phyloP scores from a whole-genome alignment of 1,140 invertebrate species.

The Pseudomyrmex gracilis region DNA sequence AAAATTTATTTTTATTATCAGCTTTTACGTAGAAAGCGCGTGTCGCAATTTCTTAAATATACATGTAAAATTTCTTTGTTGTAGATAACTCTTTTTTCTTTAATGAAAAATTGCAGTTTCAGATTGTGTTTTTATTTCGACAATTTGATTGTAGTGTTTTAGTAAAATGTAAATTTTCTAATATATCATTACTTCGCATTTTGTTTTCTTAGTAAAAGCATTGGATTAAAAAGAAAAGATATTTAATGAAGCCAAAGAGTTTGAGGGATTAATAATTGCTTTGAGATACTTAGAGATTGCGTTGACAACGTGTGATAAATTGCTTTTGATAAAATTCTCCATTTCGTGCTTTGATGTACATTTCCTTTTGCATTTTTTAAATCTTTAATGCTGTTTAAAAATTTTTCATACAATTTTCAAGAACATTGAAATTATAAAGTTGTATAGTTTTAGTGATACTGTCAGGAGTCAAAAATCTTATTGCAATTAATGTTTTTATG shows the following conservation, averaged over 20 bases:
- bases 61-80: neutral
- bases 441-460: conserved; percentile 8
- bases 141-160: neutral
- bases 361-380: conserved; percentile 12
- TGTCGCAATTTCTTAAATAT: conserved; percentile 1
- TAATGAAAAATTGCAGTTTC: neutral
- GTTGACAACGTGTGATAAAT: conserved; percentile 55
- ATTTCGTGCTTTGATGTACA: conserved; percentile 47
- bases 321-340: conserved; percentile 67
- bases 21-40: neutral
- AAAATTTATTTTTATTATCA: conserved; percentile 45
- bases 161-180: neutral
- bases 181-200: conserved; percentile 3
- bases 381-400: conserved; percentile 18
- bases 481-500: neutral
- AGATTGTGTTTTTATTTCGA: neutral
- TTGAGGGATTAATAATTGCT: conserved; percentile 43
- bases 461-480: neutral
- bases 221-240: conserved; percentile 26
- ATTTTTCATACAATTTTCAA: neutral
- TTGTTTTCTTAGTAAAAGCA: conserved; percentile 16
- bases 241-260: conserved; percentile 48
- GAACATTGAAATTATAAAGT: neutral
- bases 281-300: conserved; percentile 31
- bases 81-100: conserved; percentile 8